Evolutionary conservation across 2,113 vertebrate species (phyloP), one percentile per base, ranked within the genome.

Genomic region (Eretmochelys imbricata): DNA sequence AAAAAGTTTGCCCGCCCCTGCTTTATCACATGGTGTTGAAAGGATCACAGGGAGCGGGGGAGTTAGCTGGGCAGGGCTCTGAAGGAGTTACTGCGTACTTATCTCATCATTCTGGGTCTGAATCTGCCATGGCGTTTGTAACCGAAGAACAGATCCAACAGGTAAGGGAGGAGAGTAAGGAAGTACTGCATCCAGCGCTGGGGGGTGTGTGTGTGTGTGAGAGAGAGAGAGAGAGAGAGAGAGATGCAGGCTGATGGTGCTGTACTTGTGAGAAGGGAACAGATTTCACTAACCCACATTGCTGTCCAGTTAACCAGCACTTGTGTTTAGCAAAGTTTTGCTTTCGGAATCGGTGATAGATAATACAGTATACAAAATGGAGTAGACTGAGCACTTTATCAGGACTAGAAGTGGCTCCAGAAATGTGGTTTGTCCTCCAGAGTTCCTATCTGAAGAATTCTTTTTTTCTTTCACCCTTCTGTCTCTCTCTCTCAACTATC

Each of bases 101-200:
- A 88, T 4, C 51, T 81, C 25, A 48, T 3, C 16, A 50, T 22
- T 7, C 48, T 49, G 22, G 93, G 19, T 11, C 51, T 3, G 76
- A 49, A 31, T 4, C 79, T 75, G 17, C 1, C 0, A 99, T 99
- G 99, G 98, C 98, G 3, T 96, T 95, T 0, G 86, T 99, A 20
- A 98, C 95, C 1, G 98, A 98, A 50, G 95, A 94, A 0, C 97
- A 99, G 89, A 96, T 98, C 89, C 97, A 97, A 19, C 96, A 98
- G 99, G 99, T 99, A 93, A 98, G 98, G 46, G 24, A 4, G 48
- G 1, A 31, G 19, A 25, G 46, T 6, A 4, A 11, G 51, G 48
- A 14, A 55, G 42, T 9, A 8, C 27, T 29, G 48, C n/a, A 5
- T 19, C 13, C 0, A 12, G 87, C 31, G n/a, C n/a, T 7, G 2